A percentile compares a stretch with the other conserved stretches of the same genome.
phyloP scores from a whole-genome alignment of 1,140 invertebrate genomes.

The Glossosoma conforme region DNA sequence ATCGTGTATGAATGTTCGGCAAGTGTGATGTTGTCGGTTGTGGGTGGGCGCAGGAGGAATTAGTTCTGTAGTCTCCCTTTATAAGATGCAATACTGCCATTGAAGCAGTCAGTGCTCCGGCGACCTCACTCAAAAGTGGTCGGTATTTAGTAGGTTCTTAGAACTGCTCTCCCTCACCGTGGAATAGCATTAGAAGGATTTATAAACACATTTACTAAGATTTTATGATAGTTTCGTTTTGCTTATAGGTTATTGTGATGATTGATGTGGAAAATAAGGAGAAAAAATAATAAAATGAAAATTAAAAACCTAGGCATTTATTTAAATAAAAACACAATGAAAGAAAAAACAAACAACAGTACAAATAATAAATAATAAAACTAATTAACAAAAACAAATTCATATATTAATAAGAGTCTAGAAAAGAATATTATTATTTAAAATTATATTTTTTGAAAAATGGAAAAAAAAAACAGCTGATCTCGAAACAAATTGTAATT shows the following conservation, averaged over 20 bases:
- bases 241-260: conserved; percentile 3
- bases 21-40: no score
- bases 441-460: not conserved
- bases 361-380: conserved; percentile 31
- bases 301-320: conserved; percentile 48
- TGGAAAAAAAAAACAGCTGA: conserved; percentile 3
- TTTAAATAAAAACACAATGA: conserved; percentile 35
- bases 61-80: no score
- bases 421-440: conserved; percentile 9
- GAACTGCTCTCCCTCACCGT: no score
- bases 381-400: conserved; percentile 30
- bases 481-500: conserved; percentile 5
- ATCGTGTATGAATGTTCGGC: no score
- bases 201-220: no score
- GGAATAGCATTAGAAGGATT: no score
- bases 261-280: conserved; percentile 11
- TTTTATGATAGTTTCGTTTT: no score
- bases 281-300: conserved; percentile 45
- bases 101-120: no score
- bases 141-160: no score
- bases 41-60: no score
- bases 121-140: no score
- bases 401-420: conserved; percentile 23
- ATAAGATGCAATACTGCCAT: no score
- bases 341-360: conserved; percentile 23